These are phyloP conservation scores for Lanistes nyassanus DNA, from an alignment of 1,140 invertebrate species.

Conservation along the genomic window DNA sequence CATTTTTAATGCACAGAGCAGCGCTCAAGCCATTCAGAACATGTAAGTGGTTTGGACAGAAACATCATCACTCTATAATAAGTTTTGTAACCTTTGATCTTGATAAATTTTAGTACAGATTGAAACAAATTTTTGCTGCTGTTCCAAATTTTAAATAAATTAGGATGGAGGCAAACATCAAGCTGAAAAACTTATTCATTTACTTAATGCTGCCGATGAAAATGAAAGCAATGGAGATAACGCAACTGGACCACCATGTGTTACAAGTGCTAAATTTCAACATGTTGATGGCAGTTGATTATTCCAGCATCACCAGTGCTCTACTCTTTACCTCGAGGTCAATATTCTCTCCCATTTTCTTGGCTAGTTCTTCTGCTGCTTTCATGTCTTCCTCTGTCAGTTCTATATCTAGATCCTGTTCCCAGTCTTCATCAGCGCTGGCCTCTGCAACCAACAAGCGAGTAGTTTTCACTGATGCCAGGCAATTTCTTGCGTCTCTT, in stretches of 20 bases:
- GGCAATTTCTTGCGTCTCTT: no score
- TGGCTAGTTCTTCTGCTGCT: constrained; percentile 56
- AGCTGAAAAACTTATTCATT: no score
- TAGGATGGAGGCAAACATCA: neutral
- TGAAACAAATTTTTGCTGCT: neutral
- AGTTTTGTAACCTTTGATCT: neutral
- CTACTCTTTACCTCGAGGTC: constrained; percentile 26
- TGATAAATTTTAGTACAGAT: neutral
- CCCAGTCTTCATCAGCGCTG: constrained; percentile 60
- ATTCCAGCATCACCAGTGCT: no score
- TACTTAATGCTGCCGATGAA: no score
- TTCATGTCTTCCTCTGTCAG: constrained; percentile 63
- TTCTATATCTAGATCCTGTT: constrained; percentile 64
- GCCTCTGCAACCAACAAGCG: no score
- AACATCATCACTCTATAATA: neutral
- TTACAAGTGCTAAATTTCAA: neutral
- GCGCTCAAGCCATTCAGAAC: no score
- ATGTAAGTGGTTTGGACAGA: no score
- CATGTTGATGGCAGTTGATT: no score
- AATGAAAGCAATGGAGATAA: no score
- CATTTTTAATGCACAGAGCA: no score
- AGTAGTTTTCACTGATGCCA: no score
- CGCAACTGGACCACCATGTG: no score
- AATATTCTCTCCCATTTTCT: constrained; percentile 44
- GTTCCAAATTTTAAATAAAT: neutral